Evolutionary conservation across 2,797 vertebrate species (phyloP), one percentile per base, ranked within the genome.

Genomic region (Crenichthys baileyi): DNA sequence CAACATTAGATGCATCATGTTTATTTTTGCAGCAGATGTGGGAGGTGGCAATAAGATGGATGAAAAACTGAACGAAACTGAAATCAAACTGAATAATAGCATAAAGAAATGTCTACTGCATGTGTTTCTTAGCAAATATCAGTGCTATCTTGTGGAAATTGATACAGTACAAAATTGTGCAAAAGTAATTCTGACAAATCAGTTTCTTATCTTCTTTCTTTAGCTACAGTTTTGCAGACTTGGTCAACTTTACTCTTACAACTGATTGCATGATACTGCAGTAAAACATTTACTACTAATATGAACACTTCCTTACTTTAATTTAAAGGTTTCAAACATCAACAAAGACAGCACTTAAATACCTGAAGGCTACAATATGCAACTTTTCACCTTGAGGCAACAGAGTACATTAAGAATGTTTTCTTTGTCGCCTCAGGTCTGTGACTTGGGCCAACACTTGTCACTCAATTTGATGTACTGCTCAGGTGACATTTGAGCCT

Each of bases 391-490:
- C 92, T 87, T 73, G 65, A 85, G 86, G 89, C 88, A 71, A 72
- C 46, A 75, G 20, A 77, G 79, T 71, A 67, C 67, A 79, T n/a
- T 71, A 83, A 68, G 76, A 80, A 85, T 84, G 87, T 89, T 89
- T 88, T 41, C 83, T 88, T 90, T 87, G 81, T 87, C 81, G 81
- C 93, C 83, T 88, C 50, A 44, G 90, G 92, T 91, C 80, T 61
- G 48, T 60, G 70, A 77, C 86, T 89, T 87, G 72, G 76, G 83
- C 84, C 77, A 72, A 55, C 74, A 70, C 80, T 79, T 93, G 92
- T 91, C 93, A 94, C 76, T 94, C 92, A 93, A 61, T 73, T 82
- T 94, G 91, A 94, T 76, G 87, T 79, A 80, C 83, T 85, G 85
- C 83, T 79, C 81, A 88, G 72, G 81, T 68, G 70, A 89, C 87